Base-by-base conservation (phyloP, 2,113 vertebrate genomes). In the Cryptotis parvus region DNA sequence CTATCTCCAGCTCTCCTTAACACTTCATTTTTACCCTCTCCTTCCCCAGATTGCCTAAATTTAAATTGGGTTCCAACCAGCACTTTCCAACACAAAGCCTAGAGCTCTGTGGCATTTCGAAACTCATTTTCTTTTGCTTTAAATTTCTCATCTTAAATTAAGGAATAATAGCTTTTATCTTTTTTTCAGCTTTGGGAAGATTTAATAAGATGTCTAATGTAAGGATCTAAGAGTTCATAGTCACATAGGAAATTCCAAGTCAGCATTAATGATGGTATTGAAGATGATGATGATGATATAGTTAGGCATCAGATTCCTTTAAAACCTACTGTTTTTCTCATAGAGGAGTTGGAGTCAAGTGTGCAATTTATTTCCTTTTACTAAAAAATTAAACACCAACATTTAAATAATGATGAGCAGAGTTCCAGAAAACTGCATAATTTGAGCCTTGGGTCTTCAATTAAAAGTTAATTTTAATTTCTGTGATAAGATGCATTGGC, bases 401-500 rank as follows among this genome's bases (percentile, higher is more conserved):
- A 14, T 94, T 96, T 92, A 89, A 94, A 91, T 91, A 95, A 94
- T 70, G 61, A 79, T 35, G 35, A 92, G 22, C 0, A 22, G 87
- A 94, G 84, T 74, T 89, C 91, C 69, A 94, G 43, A 4, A 26
- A 3, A 94, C 85, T 66, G 90, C 95, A 87, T 86, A 66, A 68
- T 78, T 92, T 84, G 73, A 95, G 80, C 27, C 77, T 79, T 80
- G 79, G 33, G 73, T 84, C 86, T 41, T 93, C 74, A 88, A 10
- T 1, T 79, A 81, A 81, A 33, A 4, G 84, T 96, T 94, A 90
- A 84, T 94, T 91, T 86, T 82, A 94, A 87, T 94, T 95, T 94
- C 96, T 82, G 76, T 65, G 95, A 91, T 93, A 76, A 63, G n/a
- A 24, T 1, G 4, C 41, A 91, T 91, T 70, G 76, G 33, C 75